Percentiles rank a stretch among this genome's conserved stretches.
phyloP scores from a whole-genome alignment of 2,888 invertebrate species.

The Nyleta sp. region DNA sequence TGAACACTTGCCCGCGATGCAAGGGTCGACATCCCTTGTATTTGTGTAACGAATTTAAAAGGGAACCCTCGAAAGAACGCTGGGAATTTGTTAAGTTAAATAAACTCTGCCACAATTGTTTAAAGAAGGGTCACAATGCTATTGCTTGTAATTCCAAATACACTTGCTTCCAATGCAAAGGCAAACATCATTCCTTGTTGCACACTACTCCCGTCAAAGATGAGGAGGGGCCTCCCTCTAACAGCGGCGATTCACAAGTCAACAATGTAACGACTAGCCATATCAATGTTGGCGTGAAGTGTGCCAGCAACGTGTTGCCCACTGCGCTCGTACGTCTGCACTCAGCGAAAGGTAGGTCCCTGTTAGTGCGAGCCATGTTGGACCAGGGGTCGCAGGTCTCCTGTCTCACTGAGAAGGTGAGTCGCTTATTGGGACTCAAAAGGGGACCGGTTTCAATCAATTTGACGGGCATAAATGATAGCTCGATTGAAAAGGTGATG shows the following conservation, averaged over 20 bases:
- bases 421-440: background rate
- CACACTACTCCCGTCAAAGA: background rate
- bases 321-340: background rate
- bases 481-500: too few species aligned
- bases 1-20: background rate
- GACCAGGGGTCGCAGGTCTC: conserved; percentile 16
- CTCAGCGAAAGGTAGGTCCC: background rate
- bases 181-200: background rate
- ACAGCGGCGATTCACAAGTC: background rate
- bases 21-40: background rate
- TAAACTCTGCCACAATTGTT: conserved; percentile 1
- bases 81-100: background rate
- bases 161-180: background rate
- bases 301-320: background rate
- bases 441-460: background rate
- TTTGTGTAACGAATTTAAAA: background rate
- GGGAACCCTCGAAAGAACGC: background rate
- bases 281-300: background rate
- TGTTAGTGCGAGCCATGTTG: background rate
- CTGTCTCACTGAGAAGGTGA: background rate
- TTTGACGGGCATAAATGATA: background rate
- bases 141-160: background rate
- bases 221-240: background rate
- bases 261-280: background rate
- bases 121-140: background rate